Conservation (phyloP, 2,797 vertebrate genomes). For the Numenius phaeopus region DNA sequence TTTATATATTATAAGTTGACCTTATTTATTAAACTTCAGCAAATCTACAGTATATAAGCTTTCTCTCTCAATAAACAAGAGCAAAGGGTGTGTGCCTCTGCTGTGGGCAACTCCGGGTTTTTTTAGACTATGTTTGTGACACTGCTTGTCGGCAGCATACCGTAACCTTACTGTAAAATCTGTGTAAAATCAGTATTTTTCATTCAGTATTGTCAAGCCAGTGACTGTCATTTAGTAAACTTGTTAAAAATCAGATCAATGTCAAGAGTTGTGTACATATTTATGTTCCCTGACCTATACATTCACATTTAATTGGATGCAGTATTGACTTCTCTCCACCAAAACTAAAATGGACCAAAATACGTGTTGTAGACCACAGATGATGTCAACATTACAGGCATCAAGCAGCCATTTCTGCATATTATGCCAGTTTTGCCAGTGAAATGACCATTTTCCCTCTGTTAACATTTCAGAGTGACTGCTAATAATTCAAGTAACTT, state of each 20-base stretch:
- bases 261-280: conserved; percentile 79
- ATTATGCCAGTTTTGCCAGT: not conserved
- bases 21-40: conserved; percentile 97
- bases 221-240: conserved; percentile 80
- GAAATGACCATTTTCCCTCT: not conserved
- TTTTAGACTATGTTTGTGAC: conserved; percentile 75
- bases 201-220: conserved; percentile 81
- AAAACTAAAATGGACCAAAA: conserved; percentile 24
- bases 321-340: not conserved
- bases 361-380: not conserved
- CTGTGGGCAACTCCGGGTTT: conserved; percentile 77
- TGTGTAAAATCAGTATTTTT: conserved; percentile 81
- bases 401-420: not conserved
- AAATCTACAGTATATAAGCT: conserved; percentile 85
- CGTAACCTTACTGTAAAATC: conserved; percentile 71
- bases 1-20: conserved; percentile 95
- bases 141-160: conserved; percentile 56
- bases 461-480: not conserved
- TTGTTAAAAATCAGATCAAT: conserved; percentile 78
- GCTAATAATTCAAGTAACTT: conserved; percentile 9
- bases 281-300: conserved; percentile 15
- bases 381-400: not conserved
- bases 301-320: conserved; percentile 16
- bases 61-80: conserved; percentile 86
- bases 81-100: conserved; percentile 87